Base-by-base conservation (phyloP, 2,113 vertebrate species). In the Smithornis capensis region DNA sequence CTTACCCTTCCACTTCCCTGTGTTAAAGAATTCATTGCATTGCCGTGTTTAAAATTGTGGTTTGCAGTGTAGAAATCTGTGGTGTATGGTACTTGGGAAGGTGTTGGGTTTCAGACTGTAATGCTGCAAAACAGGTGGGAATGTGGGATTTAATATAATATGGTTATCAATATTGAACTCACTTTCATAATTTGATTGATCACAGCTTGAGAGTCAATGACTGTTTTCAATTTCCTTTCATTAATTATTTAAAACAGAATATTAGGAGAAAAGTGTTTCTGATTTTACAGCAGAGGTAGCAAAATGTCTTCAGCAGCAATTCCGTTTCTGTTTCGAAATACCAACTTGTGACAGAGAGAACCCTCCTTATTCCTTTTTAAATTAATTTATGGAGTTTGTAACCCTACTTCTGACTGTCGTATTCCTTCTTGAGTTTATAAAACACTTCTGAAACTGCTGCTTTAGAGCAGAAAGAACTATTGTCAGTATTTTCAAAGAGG, bases 161-260 rank as follows among this genome's bases (percentile, higher is more conserved):
- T 9, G 14, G 13, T 31, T 94, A 49, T 85, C 22, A 37, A 19
- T 37, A 87, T 49, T 56, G 35, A 84, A 49, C 44, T 24, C 2
- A 0, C 78, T 94, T 94, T 64, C 14, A 12, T 71, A 33, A 76
- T 60, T 59, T 73, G 38, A 91, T 89, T 71, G 56, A 87, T 93
- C 40, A 42, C 1, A 2, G 11, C 44, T 60, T 84, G 23, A 74
- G 60, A 92, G 24, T 81, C 56, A 64, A 35, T 75, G 17, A 18
- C 62, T 79, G 4, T 89, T 92, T 92, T 70, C 73, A 52, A 37
- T 91, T 95, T 82, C 52, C 62, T 87, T 71, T 91, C 47, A 68
- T 95, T 89, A 87, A 89, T 78, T 96, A 64, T 62, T 91, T 67
- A 91, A 79, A 82, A 71, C 24, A 60, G n/a, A 56, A 33, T 28